Evolutionary conservation across 2,888 invertebrate genomes (phyloP), one percentile per base, ranked within the genome.

Genomic region (Leptopilina syphax): DNA sequence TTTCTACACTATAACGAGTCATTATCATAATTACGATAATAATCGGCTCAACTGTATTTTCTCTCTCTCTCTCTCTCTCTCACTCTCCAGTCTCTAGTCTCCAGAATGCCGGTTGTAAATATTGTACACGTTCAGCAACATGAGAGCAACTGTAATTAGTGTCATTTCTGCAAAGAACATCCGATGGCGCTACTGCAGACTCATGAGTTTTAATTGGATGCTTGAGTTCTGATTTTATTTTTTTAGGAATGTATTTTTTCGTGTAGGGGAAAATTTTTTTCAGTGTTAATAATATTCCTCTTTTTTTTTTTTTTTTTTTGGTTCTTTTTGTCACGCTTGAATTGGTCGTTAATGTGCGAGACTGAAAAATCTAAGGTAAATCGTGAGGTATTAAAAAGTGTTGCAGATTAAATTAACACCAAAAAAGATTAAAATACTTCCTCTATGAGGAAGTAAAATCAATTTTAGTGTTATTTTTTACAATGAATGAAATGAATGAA

Each of bases 11-110:
- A 50, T 70, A 70, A 70, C 54, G 70, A 70, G 80, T 85, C 84
- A 87, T 88, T 88, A 87, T 87, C 85, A 87, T 88, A 87, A 87
- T 87, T 86, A 83, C 77, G 82, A 83, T 83, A 84, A 86, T 87
- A 85, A 86, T 86, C 84, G 84, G 83, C 82, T 77, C 12, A 24
- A 41, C 34, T 34, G 7, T 65, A 34, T 65, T 44, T 44, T 44
- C 44, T 6, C 44, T 44, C 44, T 44, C 44, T 50, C 50, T 50
- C 50, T 50, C 50, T 12, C 50, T 50, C 50, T 12, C 50, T 12
- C 50, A 10, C 50, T 12, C 50, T 12, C 27, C n/a, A 18, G 18
- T 18, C n/a, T 66, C 8, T 27, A 27, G 8, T 70, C 27, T 50
- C 10, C 3, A 34, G 34, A 34, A 34, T 27, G 70, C 70, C 50